Evolutionary conservation across 2,797 vertebrate species (phyloP).

Genomic region (Schizothorax lantsangensis): DNA sequence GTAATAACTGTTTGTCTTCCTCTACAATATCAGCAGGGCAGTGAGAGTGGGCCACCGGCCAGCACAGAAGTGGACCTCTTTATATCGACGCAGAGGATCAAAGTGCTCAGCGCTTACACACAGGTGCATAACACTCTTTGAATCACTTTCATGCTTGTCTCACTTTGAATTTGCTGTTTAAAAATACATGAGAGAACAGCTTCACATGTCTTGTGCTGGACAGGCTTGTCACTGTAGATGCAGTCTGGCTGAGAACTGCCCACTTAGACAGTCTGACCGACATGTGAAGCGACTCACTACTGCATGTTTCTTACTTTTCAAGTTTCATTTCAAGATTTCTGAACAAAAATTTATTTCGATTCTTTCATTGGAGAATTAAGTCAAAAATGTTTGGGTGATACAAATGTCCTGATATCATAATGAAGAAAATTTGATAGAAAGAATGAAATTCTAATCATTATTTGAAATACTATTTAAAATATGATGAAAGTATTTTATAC

Average conservation of each 20-base stretch:
- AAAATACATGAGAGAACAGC: neutral
- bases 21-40: conserved; percentile 77
- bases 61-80: conserved; percentile 96
- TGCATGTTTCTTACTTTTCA: neutral
- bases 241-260: neutral
- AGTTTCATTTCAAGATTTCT: neutral
- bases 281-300: neutral
- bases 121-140: conserved; percentile 80
- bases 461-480: neutral
- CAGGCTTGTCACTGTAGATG: neutral
- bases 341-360: too few relatives aligned
- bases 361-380: neutral
- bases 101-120: conserved; percentile 95
- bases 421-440: neutral
- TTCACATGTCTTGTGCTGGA: neutral
- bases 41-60: conserved; percentile 86
- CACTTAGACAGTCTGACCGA: neutral
- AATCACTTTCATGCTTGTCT: neutral
- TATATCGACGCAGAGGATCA: conserved; percentile 98
- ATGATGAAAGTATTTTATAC: neutral
- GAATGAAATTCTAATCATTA: neutral
- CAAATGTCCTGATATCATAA: neutral
- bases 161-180: neutral
- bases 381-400: neutral
- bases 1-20: conserved; percentile 16